Conservation (phyloP, 1,140 invertebrate species). For the Diploscapter pachys region DNA sequence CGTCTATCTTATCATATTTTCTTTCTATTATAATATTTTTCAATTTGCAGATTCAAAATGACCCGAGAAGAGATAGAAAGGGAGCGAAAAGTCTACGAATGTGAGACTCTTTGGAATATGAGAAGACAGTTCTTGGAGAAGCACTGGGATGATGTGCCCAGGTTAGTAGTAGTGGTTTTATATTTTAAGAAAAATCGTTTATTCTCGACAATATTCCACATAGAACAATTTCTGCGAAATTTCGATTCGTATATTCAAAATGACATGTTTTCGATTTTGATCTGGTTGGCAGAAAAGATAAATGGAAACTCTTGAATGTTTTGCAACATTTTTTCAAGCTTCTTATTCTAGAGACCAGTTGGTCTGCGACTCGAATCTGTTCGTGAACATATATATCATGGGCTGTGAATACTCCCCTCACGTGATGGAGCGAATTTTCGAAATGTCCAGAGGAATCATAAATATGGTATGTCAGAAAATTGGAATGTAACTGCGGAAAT, state of each 20-base stretch:
- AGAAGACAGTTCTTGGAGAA: slow-evolving; percentile 22
- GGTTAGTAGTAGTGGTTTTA: background rate
- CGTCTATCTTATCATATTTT: background rate
- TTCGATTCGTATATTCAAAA: background rate
- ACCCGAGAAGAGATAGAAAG: slow-evolving; percentile 16
- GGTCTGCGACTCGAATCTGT: slow-evolving; percentile 23
- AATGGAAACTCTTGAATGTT: background rate
- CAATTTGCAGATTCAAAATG: slow-evolving; percentile 6
- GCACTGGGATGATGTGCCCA: slow-evolving; percentile 27
- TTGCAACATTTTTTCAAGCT: background rate
- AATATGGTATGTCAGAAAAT: slow-evolving; percentile 16
- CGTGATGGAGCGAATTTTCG: slow-evolving; percentile 19
- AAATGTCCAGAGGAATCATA: slow-evolving; percentile 24
- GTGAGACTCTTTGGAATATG: slow-evolving; percentile 20
- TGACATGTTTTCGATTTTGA: background rate
- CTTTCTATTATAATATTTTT: background rate
- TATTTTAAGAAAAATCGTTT: background rate
- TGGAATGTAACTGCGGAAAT: background rate
- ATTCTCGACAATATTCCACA: background rate
- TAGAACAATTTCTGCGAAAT: background rate
- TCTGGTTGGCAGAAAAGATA: too few relatives aligned
- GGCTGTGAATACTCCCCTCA: slow-evolving; percentile 19
- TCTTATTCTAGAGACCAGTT: slow-evolving; percentile 20
- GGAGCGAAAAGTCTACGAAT: slow-evolving; percentile 21
- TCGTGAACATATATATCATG: slow-evolving; percentile 23